Evolutionary conservation across 2,888 invertebrate genomes (phyloP).

Genomic region (Herminia tarsipennalis): DNA sequence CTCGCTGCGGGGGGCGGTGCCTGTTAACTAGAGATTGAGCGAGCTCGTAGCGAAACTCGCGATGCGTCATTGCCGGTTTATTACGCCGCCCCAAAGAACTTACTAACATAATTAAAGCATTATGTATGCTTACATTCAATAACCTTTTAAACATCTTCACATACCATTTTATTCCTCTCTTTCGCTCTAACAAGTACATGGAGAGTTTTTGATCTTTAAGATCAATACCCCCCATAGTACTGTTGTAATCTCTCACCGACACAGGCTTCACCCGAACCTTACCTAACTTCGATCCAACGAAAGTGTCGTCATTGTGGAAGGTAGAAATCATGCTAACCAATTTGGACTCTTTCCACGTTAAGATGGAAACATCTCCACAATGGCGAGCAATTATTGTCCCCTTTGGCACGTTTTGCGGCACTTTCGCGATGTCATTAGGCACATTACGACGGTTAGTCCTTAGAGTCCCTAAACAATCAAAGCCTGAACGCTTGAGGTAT

Average conservation of each 20-base stretch:
- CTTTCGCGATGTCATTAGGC: slow-evolving; percentile 16
- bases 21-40: slow-evolving; percentile 9
- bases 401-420: slow-evolving; percentile 1
- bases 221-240: slow-evolving; percentile 34
- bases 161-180: slow-evolving; percentile 35
- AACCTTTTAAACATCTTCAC: slow-evolving; percentile 31
- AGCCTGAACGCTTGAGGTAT: slow-evolving; percentile 29
- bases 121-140: slow-evolving; percentile 27
- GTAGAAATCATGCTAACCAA: slow-evolving; percentile 26
- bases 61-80: slow-evolving; percentile 12
- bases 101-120: slow-evolving; percentile 19
- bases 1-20: not conserved
- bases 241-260: slow-evolving; percentile 26
- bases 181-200: slow-evolving; percentile 36
- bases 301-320: slow-evolving; percentile 8
- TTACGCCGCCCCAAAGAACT: slow-evolving; percentile 8
- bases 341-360: slow-evolving; percentile 24
- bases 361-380: slow-evolving; percentile 26
- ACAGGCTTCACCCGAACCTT: slow-evolving; percentile 18
- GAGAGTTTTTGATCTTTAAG: slow-evolving; percentile 39
- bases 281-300: slow-evolving; percentile 15
- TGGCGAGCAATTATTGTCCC: slow-evolving; percentile 19
- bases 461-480: slow-evolving; percentile 38
- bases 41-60: slow-evolving; percentile 15
- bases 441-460: slow-evolving; percentile 28